phyloP scores from a whole-genome alignment of 2,888 invertebrate species.

The Drosophila borborema region DNA sequence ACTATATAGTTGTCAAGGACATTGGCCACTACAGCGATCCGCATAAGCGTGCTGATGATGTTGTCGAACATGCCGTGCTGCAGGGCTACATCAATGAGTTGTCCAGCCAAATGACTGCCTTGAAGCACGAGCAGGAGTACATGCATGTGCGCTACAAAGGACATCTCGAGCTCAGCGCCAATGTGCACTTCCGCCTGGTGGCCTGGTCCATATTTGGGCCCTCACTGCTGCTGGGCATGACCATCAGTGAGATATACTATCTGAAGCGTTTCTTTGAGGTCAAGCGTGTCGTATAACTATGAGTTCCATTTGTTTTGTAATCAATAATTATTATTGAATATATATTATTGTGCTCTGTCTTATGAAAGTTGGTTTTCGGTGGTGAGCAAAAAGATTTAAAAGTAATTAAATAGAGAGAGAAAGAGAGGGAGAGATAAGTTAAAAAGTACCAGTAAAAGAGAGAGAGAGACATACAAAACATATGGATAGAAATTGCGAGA shows the following conservation, averaged over 20 bases:
- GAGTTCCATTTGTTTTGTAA: background rate
- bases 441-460: too few species aligned
- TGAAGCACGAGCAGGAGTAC: constrained; percentile 67
- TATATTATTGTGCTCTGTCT: background rate
- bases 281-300: constrained; percentile 49
- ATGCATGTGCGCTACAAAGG: constrained; percentile 67
- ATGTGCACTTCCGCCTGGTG: constrained; percentile 58
- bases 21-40: constrained; percentile 46
- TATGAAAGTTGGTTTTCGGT: background rate
- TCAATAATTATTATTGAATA: background rate
- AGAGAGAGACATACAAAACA: background rate
- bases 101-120: constrained; percentile 38
- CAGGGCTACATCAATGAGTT: constrained; percentile 53
- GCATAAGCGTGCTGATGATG: constrained; percentile 45
- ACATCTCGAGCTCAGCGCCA: constrained; percentile 54
- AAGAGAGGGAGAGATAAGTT: background rate
- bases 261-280: constrained; percentile 75
- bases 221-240: constrained; percentile 49
- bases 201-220: constrained; percentile 65
- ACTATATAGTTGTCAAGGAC: constrained; percentile 47
- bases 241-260: constrained; percentile 64
- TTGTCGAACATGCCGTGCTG: constrained; percentile 55
- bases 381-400: background rate
- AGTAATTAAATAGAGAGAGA: background rate
- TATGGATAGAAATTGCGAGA: too few species aligned